Evolutionary conservation across 2,113 vertebrate genomes (phyloP).

Genomic region (Choloepus hoffmanni): DNA sequence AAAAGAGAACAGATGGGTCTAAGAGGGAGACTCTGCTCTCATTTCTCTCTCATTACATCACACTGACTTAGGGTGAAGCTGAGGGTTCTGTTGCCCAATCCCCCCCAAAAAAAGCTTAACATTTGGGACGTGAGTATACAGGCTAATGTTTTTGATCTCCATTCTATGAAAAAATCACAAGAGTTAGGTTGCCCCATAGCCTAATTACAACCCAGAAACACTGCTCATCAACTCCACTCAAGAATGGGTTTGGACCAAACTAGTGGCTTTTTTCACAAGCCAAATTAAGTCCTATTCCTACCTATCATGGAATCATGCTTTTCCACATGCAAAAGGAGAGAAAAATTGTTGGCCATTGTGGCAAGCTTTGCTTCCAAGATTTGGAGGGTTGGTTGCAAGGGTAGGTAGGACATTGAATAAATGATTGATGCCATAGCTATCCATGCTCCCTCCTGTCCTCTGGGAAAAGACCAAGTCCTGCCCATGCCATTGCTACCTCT

Average conservation of each 20-base stretch:
- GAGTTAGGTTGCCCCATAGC: background rate
- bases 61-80: background rate
- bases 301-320: background rate
- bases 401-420: background rate
- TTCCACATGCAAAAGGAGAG: background rate
- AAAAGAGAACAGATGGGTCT: background rate
- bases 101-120: background rate
- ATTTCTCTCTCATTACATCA: conserved; percentile 14
- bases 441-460: background rate
- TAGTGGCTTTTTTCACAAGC: background rate
- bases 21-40: background rate
- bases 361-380: background rate
- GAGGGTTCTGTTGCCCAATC: background rate
- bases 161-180: conserved; percentile 18
- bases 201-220: conserved; percentile 11
- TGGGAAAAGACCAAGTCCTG: conserved; percentile 1
- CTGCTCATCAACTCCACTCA: background rate
- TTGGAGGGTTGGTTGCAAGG: background rate
- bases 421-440: background rate
- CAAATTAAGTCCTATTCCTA: background rate
- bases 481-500: background rate
- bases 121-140: background rate
- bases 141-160: background rate
- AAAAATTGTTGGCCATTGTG: background rate
- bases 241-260: conserved; percentile 29